Evolutionary conservation across 1,140 invertebrate genomes (phyloP).

Genomic region (Mesaphorura yosii): DNA sequence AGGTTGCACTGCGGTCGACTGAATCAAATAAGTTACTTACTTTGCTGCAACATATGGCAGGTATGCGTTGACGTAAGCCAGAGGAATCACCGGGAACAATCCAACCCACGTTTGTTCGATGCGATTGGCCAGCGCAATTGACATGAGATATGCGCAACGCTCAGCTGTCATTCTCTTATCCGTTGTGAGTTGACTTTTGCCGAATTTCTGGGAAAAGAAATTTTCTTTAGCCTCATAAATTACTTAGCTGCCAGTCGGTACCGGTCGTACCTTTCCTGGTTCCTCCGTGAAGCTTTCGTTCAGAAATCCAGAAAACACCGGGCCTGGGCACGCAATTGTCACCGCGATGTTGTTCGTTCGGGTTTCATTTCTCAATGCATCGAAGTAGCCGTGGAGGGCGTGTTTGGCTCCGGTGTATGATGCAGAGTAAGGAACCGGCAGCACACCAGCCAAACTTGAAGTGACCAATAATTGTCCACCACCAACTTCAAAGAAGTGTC

Average conservation of each 20-base stretch:
- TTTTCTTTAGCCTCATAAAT: not conserved
- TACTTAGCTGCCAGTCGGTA: too few relatives aligned
- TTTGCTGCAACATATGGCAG: slow-evolving; percentile 48
- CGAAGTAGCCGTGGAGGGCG: slow-evolving; percentile 67
- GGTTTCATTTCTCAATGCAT: slow-evolving; percentile 51
- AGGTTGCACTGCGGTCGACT: too few relatives aligned
- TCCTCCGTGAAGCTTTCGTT: slow-evolving; percentile 55
- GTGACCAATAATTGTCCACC: slow-evolving; percentile 59
- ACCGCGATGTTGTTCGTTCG: slow-evolving; percentile 47
- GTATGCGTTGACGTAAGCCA: slow-evolving; percentile 53
- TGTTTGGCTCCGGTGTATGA: slow-evolving; percentile 69
- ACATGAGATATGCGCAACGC: slow-evolving; percentile 59
- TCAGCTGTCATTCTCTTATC: slow-evolving; percentile 53
- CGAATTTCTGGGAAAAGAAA: slow-evolving; percentile 43
- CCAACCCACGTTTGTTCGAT: slow-evolving; percentile 64
- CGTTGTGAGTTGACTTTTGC: slow-evolving; percentile 39
- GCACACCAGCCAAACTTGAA: slow-evolving; percentile 57
- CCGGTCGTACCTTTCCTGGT: slow-evolving; percentile 43
- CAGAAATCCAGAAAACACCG: slow-evolving; percentile 60
- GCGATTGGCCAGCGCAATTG: slow-evolving; percentile 62
- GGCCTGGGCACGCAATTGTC: slow-evolving; percentile 63
- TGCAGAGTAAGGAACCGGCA: slow-evolving; percentile 56
- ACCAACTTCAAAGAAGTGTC: slow-evolving; percentile 49
- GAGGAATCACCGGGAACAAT: slow-evolving; percentile 47
- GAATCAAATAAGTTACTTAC: slow-evolving; percentile 37